phyloP scores from a whole-genome alignment of 2,888 invertebrate species.

The Caenorhabditis imperialis region DNA sequence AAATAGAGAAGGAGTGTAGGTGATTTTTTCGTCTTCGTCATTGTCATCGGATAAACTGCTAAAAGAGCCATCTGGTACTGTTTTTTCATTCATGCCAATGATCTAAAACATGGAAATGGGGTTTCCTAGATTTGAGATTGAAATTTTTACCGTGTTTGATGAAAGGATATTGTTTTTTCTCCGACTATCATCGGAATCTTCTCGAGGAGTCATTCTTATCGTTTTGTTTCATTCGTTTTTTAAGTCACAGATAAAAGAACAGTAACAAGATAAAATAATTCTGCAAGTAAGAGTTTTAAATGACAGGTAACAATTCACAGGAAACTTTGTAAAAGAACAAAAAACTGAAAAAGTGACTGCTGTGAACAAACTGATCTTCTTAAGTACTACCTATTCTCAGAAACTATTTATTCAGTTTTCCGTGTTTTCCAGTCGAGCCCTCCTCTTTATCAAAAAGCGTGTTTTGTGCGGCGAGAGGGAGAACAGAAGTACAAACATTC shows the following conservation, averaged over 20 bases:
- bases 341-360: slow-evolving; percentile 20
- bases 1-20: slow-evolving; percentile 54
- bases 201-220: slow-evolving; percentile 36
- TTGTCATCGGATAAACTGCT: slow-evolving; percentile 44
- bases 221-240: neutral
- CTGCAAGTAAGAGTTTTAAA: slow-evolving; percentile 8
- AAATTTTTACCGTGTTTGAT: slow-evolving; percentile 19
- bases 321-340: neutral
- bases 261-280: neutral
- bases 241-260: slow-evolving; percentile 1
- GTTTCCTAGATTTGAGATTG: neutral
- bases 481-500: slow-evolving; percentile 36
- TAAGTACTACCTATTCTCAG: slow-evolving; percentile 25
- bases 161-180: no score
- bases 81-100: slow-evolving; percentile 10
- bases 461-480: slow-evolving; percentile 41
- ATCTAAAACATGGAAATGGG: slow-evolving; percentile 1
- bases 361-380: slow-evolving; percentile 16
- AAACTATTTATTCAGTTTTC: slow-evolving; percentile 48
- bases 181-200: slow-evolving; percentile 22
- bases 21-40: slow-evolving; percentile 57
- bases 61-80: slow-evolving; percentile 7
- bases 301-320: neutral
- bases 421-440: slow-evolving; percentile 32
- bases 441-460: slow-evolving; percentile 49